phyloP scores from a whole-genome alignment of 2,888 invertebrate genomes.

The Julus scanicus region DNA sequence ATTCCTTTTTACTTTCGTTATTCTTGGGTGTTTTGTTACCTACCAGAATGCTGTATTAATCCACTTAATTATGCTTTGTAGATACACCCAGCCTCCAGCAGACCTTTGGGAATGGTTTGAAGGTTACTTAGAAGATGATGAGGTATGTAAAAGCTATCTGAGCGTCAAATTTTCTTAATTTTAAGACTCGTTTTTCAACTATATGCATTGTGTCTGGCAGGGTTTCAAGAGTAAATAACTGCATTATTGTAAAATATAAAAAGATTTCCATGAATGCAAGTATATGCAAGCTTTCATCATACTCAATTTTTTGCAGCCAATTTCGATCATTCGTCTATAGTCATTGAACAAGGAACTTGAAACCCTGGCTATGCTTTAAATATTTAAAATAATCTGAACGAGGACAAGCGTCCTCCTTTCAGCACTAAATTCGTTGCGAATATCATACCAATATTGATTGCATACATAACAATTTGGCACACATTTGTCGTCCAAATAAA shows the following conservation, averaged over 20 bases:
- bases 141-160: conserved; percentile 71
- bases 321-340: too few species aligned
- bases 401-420: not conserved
- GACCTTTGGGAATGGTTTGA: conserved; percentile 98
- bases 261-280: too few species aligned
- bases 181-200: not conserved
- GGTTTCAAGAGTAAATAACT: not conserved
- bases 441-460: not conserved
- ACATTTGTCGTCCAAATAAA: conserved; percentile 25
- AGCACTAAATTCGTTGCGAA: conserved; percentile 16
- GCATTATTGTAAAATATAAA: too few species aligned
- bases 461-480: not conserved
- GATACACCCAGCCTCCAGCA: conserved; percentile 95
- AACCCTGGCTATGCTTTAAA: not conserved
- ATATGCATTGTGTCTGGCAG: not conserved
- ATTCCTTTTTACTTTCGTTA: not conserved
- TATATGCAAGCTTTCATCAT: too few species aligned
- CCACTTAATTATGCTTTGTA: conserved; percentile 66
- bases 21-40: not conserved
- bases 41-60: not conserved
- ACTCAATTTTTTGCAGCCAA: too few species aligned
- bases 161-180: not conserved
- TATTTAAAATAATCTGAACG: not conserved
- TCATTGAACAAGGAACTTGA: not conserved
- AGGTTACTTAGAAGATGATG: conserved; percentile 94